Evolutionary conservation across 1,140 invertebrate species (phyloP).

Genomic region (Drosophila chauvacae): DNA sequence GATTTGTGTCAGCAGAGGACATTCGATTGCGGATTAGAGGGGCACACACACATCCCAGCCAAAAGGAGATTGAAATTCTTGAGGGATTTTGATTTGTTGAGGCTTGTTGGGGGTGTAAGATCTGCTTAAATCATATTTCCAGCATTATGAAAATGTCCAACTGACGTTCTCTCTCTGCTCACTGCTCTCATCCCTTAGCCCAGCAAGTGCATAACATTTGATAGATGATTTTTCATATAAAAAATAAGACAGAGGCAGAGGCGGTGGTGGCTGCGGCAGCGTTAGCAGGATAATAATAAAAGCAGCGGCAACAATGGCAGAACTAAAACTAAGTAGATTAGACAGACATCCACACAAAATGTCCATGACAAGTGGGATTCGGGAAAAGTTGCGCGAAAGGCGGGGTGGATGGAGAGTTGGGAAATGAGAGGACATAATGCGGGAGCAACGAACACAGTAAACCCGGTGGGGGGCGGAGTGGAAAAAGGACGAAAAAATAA

Average conservation of each 20-base stretch:
- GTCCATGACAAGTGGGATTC: constrained; percentile 40
- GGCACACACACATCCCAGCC: background rate
- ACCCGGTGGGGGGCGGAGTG: background rate
- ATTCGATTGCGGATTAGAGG: constrained; percentile 47
- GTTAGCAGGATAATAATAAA: constrained; percentile 5
- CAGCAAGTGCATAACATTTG: constrained; percentile 34
- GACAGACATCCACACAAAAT: constrained; percentile 52
- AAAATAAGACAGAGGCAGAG: constrained; percentile 21
- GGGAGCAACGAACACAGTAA: constrained; percentile 25
- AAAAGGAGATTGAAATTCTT: constrained; percentile 31
- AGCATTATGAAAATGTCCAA: constrained; percentile 7
- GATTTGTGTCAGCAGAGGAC: constrained; percentile 66
- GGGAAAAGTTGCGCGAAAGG: background rate
- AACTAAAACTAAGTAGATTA: constrained; percentile 55
- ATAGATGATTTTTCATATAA: constrained; percentile 54
- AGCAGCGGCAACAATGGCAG: constrained; percentile 36
- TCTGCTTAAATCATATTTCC: constrained; percentile 4
- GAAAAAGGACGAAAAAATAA: constrained; percentile 51
- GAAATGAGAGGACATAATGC: constrained; percentile 17
- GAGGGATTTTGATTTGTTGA: constrained; percentile 33
- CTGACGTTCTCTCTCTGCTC: background rate
- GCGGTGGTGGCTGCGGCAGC: background rate
- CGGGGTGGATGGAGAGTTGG: background rate
- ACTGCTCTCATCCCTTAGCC: background rate
- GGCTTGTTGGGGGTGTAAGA: constrained; percentile 4